Evolutionary conservation across 2,888 invertebrate species (phyloP).

Genomic region (Rotaria magnacalcarata): DNA sequence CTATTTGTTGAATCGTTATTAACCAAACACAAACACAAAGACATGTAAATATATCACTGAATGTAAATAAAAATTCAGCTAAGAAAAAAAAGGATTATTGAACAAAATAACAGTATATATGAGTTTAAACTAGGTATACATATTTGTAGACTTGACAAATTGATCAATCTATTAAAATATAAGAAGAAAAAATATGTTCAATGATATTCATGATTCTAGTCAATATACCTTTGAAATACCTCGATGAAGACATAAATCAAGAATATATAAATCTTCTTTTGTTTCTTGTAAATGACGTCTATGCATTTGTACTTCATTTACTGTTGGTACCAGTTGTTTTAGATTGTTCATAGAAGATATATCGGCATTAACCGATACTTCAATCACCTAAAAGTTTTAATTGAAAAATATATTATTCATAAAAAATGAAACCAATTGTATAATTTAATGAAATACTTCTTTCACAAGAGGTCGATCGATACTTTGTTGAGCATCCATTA

Average conservation of each 20-base stretch:
- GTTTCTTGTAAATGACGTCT: neutral
- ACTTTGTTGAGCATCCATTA: neutral
- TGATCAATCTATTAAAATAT: neutral
- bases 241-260: neutral
- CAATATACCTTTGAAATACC: neutral
- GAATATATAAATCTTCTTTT: neutral
- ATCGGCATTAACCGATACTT: neutral
- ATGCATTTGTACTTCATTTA: neutral
- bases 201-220: neutral
- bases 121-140: no score
- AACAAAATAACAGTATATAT: no score
- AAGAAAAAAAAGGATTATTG: no score
- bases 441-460: neutral
- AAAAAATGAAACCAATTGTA: neutral
- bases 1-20: no score
- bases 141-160: neutral
- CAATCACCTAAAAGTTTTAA: neutral
- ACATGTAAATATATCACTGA: no score
- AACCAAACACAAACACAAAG: no score
- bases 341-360: neutral
- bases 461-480: neutral
- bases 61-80: no score
- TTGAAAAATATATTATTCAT: neutral
- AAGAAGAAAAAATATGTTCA: neutral
- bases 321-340: neutral